phyloP scores from a whole-genome alignment of 2,113 vertebrate genomes.

The Calonectris borealis region DNA sequence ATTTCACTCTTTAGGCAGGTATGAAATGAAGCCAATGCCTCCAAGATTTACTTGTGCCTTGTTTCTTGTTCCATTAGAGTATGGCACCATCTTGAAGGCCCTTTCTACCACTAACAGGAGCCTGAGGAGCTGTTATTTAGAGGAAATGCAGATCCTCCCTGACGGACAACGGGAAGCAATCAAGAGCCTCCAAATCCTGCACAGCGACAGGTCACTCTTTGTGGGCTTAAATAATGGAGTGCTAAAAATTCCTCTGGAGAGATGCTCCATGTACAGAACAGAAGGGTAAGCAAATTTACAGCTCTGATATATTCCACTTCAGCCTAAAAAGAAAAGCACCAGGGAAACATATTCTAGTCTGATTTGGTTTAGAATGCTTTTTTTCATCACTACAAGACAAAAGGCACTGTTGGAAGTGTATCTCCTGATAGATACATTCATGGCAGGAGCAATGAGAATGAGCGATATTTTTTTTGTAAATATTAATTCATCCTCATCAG shows the following conservation, averaged over 20 bases:
- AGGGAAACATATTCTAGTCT: neutral
- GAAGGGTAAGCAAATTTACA: conserved; percentile 82
- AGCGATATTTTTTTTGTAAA: neutral
- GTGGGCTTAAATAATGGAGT: conserved; percentile 90
- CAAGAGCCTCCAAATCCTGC: conserved; percentile 92
- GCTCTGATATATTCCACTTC: neutral
- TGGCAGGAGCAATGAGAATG: neutral
- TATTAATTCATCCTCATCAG: neutral
- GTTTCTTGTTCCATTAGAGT: conserved; percentile 77
- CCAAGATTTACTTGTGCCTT: conserved; percentile 28
- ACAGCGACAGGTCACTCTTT: conserved; percentile 91
- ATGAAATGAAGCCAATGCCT: neutral
- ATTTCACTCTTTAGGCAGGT: neutral
- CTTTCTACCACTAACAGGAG: conserved; percentile 90
- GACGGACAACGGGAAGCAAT: conserved; percentile 83
- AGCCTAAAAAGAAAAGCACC: conserved; percentile 24
- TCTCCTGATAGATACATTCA: neutral
- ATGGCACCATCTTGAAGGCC: conserved; percentile 94
- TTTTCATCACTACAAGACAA: neutral
- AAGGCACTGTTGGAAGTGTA: neutral
- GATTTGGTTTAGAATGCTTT: neutral
- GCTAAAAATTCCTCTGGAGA: conserved; percentile 91
- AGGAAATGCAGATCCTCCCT: conserved; percentile 94
- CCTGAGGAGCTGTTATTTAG: conserved; percentile 93
- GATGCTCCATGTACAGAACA: conserved; percentile 87